A percentile compares a stretch with the other conserved stretches of the same genome.
Conservation (phyloP, 2,797 vertebrate genomes). For the Mionectes olivaceus region DNA sequence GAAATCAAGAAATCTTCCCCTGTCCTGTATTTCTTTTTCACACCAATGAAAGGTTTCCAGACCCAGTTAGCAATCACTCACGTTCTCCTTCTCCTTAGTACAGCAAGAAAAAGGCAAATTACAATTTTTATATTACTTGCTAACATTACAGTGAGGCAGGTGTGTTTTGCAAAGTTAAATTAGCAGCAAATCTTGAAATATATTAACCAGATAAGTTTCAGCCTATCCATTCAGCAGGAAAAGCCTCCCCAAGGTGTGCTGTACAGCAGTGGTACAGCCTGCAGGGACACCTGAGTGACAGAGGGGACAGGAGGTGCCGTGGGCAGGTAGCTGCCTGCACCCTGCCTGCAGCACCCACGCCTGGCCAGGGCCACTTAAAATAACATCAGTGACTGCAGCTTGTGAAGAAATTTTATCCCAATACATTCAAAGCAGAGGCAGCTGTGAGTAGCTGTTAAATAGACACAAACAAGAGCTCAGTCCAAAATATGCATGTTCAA, state of each 20-base stretch:
- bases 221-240: background rate
- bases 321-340: background rate
- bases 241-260: background rate
- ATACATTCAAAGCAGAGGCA: slow-evolving; percentile 90
- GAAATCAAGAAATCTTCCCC: background rate
- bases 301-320: background rate
- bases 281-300: background rate
- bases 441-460: slow-evolving; percentile 91
- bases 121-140: background rate
- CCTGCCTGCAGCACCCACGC: background rate
- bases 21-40: background rate
- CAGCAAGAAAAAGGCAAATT: background rate
- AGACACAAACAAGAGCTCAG: slow-evolving; percentile 89
- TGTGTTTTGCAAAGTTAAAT: background rate
- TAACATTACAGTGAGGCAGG: background rate
- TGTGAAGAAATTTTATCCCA: slow-evolving; percentile 87
- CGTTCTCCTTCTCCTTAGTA: background rate
- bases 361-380: background rate
- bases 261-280: rapidly evolving
- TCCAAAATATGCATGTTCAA: slow-evolving; percentile 86
- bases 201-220: background rate
- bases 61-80: background rate
- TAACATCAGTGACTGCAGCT: slow-evolving; percentile 1
- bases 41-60: background rate
- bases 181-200: background rate